phyloP scores from a whole-genome alignment of 2,888 invertebrate genomes.

The Slavum lentiscoides region DNA sequence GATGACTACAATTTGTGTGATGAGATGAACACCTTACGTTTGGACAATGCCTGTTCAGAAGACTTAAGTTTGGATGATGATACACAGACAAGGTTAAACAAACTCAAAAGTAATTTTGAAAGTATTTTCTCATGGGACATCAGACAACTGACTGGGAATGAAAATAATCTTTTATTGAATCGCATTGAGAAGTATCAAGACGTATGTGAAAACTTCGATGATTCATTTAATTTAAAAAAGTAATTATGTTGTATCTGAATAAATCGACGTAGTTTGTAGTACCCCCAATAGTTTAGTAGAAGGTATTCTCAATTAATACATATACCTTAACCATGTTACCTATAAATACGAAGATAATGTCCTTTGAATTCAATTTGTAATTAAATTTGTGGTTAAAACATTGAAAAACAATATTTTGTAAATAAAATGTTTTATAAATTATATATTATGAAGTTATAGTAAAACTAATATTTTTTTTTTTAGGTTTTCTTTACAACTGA shows the following conservation, averaged over 20 bases:
- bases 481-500: conserved; percentile 12
- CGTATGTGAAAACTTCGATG: too few relatives aligned
- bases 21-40: not conserved
- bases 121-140: conserved; percentile 30
- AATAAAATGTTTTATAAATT: too few relatives aligned
- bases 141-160: not conserved
- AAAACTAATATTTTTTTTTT: not conserved
- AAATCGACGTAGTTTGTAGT: too few relatives aligned
- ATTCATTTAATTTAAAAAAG: conserved; percentile 3
- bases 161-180: not conserved
- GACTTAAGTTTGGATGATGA: not conserved
- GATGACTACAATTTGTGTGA: too few relatives aligned
- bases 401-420: too few relatives aligned
- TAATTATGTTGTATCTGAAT: not conserved
- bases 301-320: not conserved
- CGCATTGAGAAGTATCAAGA: too few relatives aligned
- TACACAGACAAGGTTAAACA: not conserved
- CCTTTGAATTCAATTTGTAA: too few relatives aligned
- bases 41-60: not conserved
- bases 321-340: too few relatives aligned
- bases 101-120: not conserved
- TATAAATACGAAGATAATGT: too few relatives aligned
- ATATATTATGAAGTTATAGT: too few relatives aligned
- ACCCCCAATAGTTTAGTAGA: too few relatives aligned
- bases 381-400: too few relatives aligned